Evolutionary conservation across 2,113 vertebrate genomes (phyloP), one percentile per base, ranked within the genome.

Genomic region (Paraplagusia blochii): DNA sequence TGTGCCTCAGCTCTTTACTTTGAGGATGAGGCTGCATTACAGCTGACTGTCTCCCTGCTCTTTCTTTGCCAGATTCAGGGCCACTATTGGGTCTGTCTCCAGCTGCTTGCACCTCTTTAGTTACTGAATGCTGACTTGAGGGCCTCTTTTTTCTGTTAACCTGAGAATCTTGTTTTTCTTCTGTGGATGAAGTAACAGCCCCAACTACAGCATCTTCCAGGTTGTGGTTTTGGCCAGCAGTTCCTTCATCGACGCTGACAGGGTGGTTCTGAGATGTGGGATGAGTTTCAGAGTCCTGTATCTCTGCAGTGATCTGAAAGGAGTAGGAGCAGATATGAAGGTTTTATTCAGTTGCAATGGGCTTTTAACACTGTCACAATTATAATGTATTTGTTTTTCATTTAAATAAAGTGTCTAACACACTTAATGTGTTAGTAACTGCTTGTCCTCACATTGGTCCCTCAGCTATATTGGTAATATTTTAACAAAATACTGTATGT

Each of bases 291-390:
- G 11, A 11, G 1, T 65, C 38, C 49, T 17, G 42, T 18, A 36
- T 40, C 13, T 35, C 66, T n/a, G 1, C 43, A 29, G 14, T 15
- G 7, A 10, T 49, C 79, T 82, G 64, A 53, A 64, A 64, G 5
- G 1, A 9, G n/a, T 18, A 51, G 49, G 9, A 50, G 39, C 11
- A 59, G 2, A 5, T 34, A 36, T 5, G 8, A 5, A 2, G 10
- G 16, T 5, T 11, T 5, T 17, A 19, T 0, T 11, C 18, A 46
- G 4, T 19, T 46, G 15, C 12, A 46, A 29, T 29, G n/a, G 36
- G n/a, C 12, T 22, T 42, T 9, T 35, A 5, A 34, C 13, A 9
- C 7, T 13, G 5, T 11, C 7, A 18, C 16, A 22, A 36, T 1
- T 38, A 4, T 38, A 38, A 38, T 10, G 10, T 10, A 38, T 38